Base-by-base conservation (phyloP, 1,140 invertebrate species). In the Dryas iulia region DNA sequence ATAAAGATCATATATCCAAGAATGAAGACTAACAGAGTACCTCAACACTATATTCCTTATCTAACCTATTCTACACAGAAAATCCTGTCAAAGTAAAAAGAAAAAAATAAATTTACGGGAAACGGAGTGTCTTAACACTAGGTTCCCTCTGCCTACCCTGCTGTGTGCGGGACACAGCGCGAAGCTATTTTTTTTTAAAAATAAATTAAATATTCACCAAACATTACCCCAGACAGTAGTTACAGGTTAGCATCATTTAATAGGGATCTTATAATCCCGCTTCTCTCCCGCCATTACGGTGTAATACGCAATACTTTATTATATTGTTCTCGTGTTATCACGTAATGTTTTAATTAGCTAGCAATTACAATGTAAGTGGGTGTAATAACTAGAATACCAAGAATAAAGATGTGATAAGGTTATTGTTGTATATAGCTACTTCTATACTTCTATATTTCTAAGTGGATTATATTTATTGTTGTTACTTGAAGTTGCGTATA, bases 261-360 rank as follows among this genome's bases (percentile, higher is more conserved):
- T 33, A 60, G 14, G 23, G 30, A 33, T 59, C 33, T 28, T 53
- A 54, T 26, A 57, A 58, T 58, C 21, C 14, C 33, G 30, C 39
- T 58, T 54, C 39, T 24, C 18, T 26, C 62, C 56, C 18, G 47
- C 62, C 56, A 60, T 47, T 39, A 33, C 28, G 26, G 52, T 47
- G 54, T 58, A 31, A 23, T 58, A 66, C 33, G 53, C 4, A 47
- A 31, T 58, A 25, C 24, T 53, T 62, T 66, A 59, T 66, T 31
- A 62, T 39, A 66, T 66, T 66, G 33, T 52, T 58, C n/a, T 28
- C 25, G 23, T 53, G 28, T 59, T 66, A 47, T 52, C 57, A 53
- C 21, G 35, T 28, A 52, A 47, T 25, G 39, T 66, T 66, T 47
- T 64, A 64, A 47, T 47, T 47, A 47, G 18, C 14, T 10, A 47